Conservation (phyloP, 2,113 vertebrate genomes). For the Asarcornis scutulata region DNA sequence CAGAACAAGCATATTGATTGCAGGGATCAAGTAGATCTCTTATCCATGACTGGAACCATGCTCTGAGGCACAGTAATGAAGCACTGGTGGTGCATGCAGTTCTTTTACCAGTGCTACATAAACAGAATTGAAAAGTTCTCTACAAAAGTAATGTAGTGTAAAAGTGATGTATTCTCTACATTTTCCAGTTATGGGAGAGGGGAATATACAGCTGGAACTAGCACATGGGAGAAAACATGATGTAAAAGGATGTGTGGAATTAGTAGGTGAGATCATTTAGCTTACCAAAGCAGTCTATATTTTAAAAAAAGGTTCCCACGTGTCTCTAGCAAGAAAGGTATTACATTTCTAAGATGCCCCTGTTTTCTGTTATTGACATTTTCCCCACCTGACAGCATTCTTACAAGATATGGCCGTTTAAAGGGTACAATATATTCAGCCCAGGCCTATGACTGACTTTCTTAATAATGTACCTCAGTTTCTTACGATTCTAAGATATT, state of each 20-base stretch:
- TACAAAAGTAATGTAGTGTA: not conserved
- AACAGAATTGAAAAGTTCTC: not conserved
- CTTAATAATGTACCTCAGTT: not conserved
- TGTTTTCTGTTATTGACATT: not conserved
- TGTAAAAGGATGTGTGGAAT: not conserved
- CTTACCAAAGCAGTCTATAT: not conserved
- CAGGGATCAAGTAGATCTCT: not conserved
- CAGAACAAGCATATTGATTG: not conserved
- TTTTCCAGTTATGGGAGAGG: not conserved
- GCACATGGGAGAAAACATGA: not conserved
- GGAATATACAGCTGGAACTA: not conserved
- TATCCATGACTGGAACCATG: not conserved
- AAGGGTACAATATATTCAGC: not conserved
- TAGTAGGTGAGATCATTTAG: not conserved
- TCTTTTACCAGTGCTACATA: not conserved
- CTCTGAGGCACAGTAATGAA: not conserved
- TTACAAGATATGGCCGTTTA: not conserved
- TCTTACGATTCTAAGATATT: not conserved
- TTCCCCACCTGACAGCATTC: not conserved
- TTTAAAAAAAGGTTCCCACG: not conserved
- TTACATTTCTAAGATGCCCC: not conserved
- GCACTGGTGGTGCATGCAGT: not conserved
- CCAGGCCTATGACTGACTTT: not conserved
- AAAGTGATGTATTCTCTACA: not conserved
- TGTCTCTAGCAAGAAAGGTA: not conserved